These are phyloP conservation scores for Prenolepis imparis DNA, from an alignment of 2,888 invertebrate genomes.

Conservation along the genomic window DNA sequence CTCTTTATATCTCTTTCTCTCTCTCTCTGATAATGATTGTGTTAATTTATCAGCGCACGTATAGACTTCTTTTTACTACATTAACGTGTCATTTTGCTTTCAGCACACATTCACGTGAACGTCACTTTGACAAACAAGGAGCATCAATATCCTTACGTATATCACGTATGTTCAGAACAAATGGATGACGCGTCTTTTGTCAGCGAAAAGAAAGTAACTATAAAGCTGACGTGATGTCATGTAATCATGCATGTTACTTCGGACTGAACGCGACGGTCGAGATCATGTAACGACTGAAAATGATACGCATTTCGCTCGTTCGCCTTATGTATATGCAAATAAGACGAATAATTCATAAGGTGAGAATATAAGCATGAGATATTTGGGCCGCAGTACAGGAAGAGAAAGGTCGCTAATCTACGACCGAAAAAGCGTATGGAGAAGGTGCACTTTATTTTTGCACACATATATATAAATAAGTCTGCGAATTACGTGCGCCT, in stretches of 20 bases:
- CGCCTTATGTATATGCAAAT: slow-evolving; percentile 15
- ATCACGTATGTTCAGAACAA: slow-evolving; percentile 10
- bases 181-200: slow-evolving; percentile 20
- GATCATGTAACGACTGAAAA: slow-evolving; percentile 8
- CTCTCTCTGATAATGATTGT: neutral
- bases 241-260: neutral
- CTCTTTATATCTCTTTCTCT: neutral
- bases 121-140: slow-evolving; percentile 39
- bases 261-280: neutral
- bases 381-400: neutral
- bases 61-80: neutral
- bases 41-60: neutral
- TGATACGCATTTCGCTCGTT: slow-evolving; percentile 1
- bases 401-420: slow-evolving; percentile 1
- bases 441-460: neutral
- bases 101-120: slow-evolving; percentile 29
- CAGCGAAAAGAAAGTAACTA: slow-evolving; percentile 30
- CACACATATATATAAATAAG: neutral
- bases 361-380: slow-evolving; percentile 40
- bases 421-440: neutral
- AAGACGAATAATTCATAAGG: slow-evolving; percentile 37
- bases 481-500: neutral
- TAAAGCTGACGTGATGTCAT: neutral
- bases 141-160: slow-evolving; percentile 5
- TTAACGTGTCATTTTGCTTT: slow-evolving; percentile 30